Percentiles rank a stretch among this genome's conserved stretches.
Evolutionary conservation across 2,888 invertebrate species (phyloP).

Genomic region (Nowickia ferox): DNA sequence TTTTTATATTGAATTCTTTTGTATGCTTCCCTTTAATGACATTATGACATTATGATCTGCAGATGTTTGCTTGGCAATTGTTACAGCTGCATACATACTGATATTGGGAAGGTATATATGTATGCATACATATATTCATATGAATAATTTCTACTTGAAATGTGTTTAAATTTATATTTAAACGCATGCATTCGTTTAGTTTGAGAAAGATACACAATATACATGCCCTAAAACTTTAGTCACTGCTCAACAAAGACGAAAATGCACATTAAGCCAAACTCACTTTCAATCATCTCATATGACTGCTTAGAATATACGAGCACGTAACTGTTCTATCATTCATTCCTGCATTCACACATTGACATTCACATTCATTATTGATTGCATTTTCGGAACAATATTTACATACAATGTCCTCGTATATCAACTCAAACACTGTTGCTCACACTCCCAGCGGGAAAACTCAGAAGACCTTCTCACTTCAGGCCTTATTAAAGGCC

Average conservation of each 20-base stretch:
- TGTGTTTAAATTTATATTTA: slow-evolving; percentile 22
- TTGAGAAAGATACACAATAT: slow-evolving; percentile 18
- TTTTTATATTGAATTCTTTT: neutral
- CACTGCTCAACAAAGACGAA: neutral
- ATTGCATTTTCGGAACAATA: slow-evolving; percentile 63
- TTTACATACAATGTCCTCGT: neutral
- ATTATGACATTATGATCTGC: slow-evolving; percentile 17
- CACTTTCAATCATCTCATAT: neutral
- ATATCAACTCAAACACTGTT: slow-evolving; percentile 5
- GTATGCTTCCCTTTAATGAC: neutral
- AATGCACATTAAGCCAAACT: neutral
- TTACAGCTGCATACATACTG: slow-evolving; percentile 43
- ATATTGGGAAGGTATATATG: slow-evolving; percentile 41
- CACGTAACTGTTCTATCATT: slow-evolving; percentile 19
- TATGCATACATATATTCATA: too few species aligned
- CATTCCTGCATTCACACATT: slow-evolving; percentile 51
- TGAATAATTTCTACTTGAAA: slow-evolving; percentile 32
- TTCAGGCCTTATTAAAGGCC: too few species aligned
- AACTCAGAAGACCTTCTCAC: too few species aligned
- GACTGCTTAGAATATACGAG: neutral
- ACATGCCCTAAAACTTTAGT: neutral
- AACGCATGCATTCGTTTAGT: slow-evolving; percentile 5
- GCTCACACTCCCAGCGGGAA: neutral
- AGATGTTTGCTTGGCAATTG: slow-evolving; percentile 45
- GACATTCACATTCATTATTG: slow-evolving; percentile 69